Conservation (phyloP, 2,113 vertebrate genomes). For the Nothocercus julius region DNA sequence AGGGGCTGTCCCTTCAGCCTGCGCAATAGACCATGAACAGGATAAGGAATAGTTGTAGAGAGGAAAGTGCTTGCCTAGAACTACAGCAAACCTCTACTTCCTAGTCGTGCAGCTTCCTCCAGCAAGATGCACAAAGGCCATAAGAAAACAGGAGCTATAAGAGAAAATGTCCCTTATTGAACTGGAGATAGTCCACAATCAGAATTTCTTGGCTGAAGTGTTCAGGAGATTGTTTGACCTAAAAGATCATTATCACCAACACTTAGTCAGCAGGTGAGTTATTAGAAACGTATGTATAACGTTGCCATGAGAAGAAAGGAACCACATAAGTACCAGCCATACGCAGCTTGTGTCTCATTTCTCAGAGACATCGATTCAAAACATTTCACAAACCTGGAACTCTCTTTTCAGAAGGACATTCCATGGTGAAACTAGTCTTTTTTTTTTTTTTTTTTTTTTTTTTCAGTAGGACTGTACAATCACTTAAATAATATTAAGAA, state of each 20-base stretch:
- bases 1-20: neutral
- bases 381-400: neutral
- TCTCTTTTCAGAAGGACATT: neutral
- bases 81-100: neutral
- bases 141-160: neutral
- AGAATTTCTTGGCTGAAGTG: neutral
- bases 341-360: neutral
- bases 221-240: no score
- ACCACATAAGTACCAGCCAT: neutral
- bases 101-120: no score
- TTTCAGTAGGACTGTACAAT: neutral
- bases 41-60: neutral
- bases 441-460: neutral
- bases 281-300: neutral
- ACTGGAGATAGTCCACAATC: neutral
- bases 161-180: neutral
- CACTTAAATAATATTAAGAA: slow-evolving; percentile 2
- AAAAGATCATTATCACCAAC: neutral
- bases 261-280: neutral
- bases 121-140: neutral
- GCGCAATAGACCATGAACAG: neutral
- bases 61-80: neutral
- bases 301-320: neutral
- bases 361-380: neutral
- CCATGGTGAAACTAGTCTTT: neutral